These are phyloP conservation scores for Ranitomeya imitator DNA, from an alignment of 2,113 vertebrate genomes.

Conservation along the genomic window DNA sequence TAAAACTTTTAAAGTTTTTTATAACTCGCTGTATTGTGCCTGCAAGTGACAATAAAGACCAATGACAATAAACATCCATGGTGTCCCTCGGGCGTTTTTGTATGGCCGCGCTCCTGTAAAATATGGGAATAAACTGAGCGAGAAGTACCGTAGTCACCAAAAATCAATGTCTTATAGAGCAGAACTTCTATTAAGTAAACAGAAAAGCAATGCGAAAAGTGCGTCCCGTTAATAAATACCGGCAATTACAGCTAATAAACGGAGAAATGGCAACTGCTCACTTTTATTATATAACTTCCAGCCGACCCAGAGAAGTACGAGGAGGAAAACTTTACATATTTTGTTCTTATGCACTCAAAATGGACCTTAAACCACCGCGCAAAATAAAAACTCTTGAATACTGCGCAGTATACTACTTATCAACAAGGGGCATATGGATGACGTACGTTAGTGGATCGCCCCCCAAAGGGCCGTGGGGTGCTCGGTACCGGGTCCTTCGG, in stretches of 20 bases:
- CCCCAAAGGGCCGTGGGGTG: no score
- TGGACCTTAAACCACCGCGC: neutral
- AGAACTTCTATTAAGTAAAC: neutral
- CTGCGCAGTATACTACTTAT: no score
- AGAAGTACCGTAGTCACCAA: neutral
- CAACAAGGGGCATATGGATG: no score
- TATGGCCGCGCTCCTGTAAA: neutral
- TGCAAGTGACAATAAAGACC: conserved; percentile 10
- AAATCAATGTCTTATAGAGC: conserved; percentile 1
- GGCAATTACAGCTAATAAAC: neutral
- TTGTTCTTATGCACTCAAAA: neutral
- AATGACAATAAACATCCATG: neutral
- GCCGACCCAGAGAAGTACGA: neutral
- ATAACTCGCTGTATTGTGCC: conserved; percentile 6
- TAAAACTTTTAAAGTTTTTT: neutral
- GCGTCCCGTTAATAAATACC: neutral
- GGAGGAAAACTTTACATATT: neutral
- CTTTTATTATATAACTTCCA: neutral
- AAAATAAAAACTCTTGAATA: no score
- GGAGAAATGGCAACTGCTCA: neutral
- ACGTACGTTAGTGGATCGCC: no score
- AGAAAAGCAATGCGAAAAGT: conserved; percentile 1
- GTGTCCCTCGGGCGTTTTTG: neutral
- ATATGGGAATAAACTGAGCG: conserved; percentile 8
- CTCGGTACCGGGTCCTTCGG: no score